phyloP scores from a whole-genome alignment of 1,140 invertebrate species.

The Acyrthosiphon pisum region DNA sequence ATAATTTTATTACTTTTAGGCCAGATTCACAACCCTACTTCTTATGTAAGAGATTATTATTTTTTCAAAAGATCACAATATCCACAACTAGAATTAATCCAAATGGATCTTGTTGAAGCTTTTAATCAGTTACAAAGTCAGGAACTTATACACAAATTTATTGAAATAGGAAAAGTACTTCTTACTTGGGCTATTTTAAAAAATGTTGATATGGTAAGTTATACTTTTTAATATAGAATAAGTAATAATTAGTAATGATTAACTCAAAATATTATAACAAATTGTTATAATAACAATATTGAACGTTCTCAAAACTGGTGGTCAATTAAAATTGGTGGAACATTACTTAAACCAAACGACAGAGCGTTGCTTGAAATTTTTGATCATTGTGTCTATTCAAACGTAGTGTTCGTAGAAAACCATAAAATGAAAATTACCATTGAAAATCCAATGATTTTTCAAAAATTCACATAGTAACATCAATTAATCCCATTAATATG shows the following conservation, averaged over 20 bases:
- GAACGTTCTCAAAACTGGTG: neutral
- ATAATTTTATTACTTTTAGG: constrained; percentile 74
- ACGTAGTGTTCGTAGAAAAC: neutral
- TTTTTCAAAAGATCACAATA: constrained; percentile 99
- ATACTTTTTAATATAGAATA: neutral
- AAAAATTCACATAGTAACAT: neutral
- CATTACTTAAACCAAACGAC: neutral
- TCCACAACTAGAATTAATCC: constrained; percentile 93
- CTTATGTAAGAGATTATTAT: constrained; percentile 96
- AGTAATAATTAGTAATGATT: neutral
- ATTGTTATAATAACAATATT: neutral
- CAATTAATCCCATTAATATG: too few species aligned
- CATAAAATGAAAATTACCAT: neutral
- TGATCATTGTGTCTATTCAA: neutral
- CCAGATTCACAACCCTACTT: constrained; percentile 92
- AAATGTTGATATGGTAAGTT: constrained; percentile 82
- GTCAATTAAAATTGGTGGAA: neutral
- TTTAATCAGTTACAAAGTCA: constrained; percentile 91
- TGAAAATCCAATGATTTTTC: neutral
- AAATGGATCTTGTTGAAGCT: constrained; percentile 91
- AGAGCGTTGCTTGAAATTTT: too few species aligned
- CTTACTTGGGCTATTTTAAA: constrained; percentile 89
- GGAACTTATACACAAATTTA: constrained; percentile 92
- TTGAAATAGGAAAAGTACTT: constrained; percentile 95
- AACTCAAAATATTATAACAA: neutral